Percentiles rank a stretch among this genome's conserved stretches.
These are phyloP conservation scores for Brachymystax lenok DNA, from an alignment of 2,797 vertebrate genomes.

Conservation along the genomic window DNA sequence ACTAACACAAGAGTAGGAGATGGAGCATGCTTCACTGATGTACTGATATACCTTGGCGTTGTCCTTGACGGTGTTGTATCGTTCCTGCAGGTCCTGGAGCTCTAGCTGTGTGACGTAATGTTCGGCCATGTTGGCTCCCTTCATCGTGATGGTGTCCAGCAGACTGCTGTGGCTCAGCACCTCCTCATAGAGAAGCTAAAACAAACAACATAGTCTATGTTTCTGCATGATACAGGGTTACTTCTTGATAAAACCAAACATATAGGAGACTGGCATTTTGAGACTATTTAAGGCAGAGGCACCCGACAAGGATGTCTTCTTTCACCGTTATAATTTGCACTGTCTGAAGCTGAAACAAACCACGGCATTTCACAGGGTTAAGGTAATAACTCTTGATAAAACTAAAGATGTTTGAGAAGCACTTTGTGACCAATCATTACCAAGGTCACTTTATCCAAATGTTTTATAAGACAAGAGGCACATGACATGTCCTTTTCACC, in stretches of 20 bases:
- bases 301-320: too few species aligned
- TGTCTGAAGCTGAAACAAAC: too few species aligned
- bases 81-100: slow-evolving; percentile 89
- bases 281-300: too few species aligned
- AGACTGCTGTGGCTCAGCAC: slow-evolving; percentile 85
- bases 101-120: slow-evolving; percentile 90
- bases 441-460: not conserved
- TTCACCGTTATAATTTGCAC: too few species aligned
- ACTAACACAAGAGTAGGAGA: too few species aligned
- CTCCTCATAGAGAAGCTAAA: slow-evolving; percentile 90
- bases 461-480: not conserved
- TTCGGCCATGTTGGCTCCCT: slow-evolving; percentile 86
- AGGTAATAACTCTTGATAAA: not conserved
- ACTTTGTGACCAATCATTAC: not conserved
- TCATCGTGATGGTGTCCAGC: slow-evolving; percentile 87
- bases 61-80: slow-evolving; percentile 82
- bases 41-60: slow-evolving; percentile 80
- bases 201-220: not conserved
- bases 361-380: not conserved
- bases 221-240: not conserved
- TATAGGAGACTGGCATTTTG: too few species aligned
- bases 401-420: not conserved
- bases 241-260: not conserved
- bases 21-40: not conserved
- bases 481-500: not conserved